Base-by-base conservation (phyloP, 2,797 vertebrate species). In the Selene dorsalis region DNA sequence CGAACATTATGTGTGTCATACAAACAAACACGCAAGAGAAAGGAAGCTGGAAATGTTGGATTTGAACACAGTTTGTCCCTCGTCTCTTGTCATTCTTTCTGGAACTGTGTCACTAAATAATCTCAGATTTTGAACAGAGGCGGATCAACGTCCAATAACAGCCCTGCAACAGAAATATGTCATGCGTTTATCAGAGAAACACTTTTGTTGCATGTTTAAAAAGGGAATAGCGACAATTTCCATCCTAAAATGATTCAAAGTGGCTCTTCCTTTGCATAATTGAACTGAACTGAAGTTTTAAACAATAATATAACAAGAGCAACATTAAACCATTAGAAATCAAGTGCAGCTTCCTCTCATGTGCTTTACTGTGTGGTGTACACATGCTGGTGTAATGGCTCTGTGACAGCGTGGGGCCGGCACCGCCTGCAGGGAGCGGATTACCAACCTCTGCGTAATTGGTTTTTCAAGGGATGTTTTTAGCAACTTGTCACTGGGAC, bases 391-490 rank as follows among this genome's bases (percentile, higher is more conserved):
- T 63, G 0, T 14, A 11, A 48, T 14, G 14, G 20, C 38, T 28
- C 2, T 63, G 73, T 57, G 60, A 59, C 59, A 58, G 59, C 61
- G 22, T 18, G 48, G 77, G 48, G 77, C 56, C 58, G 20, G 28
- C 18, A 38, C 73, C 14, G 52, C 58, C 83, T 80, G 61, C 52
- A 16, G 50, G 64, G 66, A 77, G 65, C 84, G 87, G 93, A 93
- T 94, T 94, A 94, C 45, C 52, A 73, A 84, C 88, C 76, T 86
- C 69, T 58, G 38, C 71, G 61, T 95, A 94, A 95, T 94, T 94
- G 93, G 93, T 94, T 95, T 94, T 89, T 87, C 85, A 73, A 20
- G 24, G 59, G 68, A 81, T 53, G 77, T 75, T 92, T 94, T 91
- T 93, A 93, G 93, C 84, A 65, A 53, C 82, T 67, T 69, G 73